phyloP scores from a whole-genome alignment of 2,888 invertebrate species.

The Apocheima hispidaria region DNA sequence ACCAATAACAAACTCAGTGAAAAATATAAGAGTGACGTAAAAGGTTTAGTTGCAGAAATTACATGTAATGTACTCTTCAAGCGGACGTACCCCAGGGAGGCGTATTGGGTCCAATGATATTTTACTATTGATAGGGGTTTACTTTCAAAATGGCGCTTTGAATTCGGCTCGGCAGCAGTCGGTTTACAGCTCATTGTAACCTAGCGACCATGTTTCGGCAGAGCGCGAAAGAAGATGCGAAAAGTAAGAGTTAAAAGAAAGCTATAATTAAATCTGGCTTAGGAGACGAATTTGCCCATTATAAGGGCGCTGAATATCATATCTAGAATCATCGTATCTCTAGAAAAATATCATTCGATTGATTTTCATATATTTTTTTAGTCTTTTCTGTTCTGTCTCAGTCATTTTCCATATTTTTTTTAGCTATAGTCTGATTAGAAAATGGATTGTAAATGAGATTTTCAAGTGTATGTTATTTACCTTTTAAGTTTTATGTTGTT shows the following conservation, averaged over 20 bases:
- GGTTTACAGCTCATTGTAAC: too few species aligned
- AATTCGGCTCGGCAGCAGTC: too few species aligned
- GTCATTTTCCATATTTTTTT: slow-evolving; percentile 20
- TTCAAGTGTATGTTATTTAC: slow-evolving; percentile 47
- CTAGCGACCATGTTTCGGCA: too few species aligned
- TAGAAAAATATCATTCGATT: too few species aligned
- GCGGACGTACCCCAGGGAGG: neutral
- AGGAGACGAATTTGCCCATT: too few species aligned
- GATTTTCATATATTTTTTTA: slow-evolving; percentile 1
- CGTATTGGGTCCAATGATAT: neutral
- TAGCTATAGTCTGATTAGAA: slow-evolving; percentile 46
- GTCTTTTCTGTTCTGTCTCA: neutral
- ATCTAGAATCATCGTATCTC: too few species aligned
- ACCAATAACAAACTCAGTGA: neutral
- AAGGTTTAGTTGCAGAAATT: slow-evolving; percentile 9
- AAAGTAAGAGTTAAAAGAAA: too few species aligned
- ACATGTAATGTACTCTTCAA: slow-evolving; percentile 18
- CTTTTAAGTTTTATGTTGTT: slow-evolving; percentile 69
- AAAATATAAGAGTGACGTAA: slow-evolving; percentile 3
- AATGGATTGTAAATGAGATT: slow-evolving; percentile 60
- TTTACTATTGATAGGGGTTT: too few species aligned
- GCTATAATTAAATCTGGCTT: too few species aligned
- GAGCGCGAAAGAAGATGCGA: too few species aligned
- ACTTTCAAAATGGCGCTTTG: too few species aligned
- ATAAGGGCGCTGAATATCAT: too few species aligned